A percentile compares a stretch with the other conserved stretches of the same genome.
Conservation (phyloP, 2,113 vertebrate genomes). For the Noturus placidus region DNA sequence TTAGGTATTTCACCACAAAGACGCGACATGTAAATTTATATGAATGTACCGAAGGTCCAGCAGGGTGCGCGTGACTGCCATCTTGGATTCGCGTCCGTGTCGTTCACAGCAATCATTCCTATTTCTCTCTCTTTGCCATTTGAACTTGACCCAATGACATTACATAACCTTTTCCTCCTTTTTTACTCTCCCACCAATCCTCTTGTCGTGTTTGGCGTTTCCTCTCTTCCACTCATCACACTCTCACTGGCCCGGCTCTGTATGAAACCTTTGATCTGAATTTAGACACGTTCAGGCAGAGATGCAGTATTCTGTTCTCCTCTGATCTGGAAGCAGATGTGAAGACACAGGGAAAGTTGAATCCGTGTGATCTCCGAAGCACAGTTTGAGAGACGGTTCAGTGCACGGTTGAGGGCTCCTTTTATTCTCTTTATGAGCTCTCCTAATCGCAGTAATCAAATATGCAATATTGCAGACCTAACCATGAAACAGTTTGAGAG, state of each 20-base stretch:
- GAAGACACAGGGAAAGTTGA: neutral
- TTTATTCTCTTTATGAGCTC: slow-evolving; percentile 13
- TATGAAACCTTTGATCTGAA: neutral
- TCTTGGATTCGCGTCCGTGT: neutral
- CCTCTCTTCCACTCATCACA: too few relatives aligned
- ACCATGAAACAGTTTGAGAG: neutral
- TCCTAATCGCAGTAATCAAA: neutral
- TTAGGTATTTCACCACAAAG: neutral
- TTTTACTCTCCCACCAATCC: neutral
- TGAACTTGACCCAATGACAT: neutral
- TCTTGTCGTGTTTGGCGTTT: neutral
- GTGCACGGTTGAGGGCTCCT: neutral
- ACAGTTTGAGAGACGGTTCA: slow-evolving; percentile 30
- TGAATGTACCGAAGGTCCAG: neutral
- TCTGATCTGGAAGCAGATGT: neutral
- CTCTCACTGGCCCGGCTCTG: neutral
- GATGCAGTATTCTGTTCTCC: neutral
- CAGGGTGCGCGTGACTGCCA: neutral
- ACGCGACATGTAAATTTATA: neutral
- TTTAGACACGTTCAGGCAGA: neutral
- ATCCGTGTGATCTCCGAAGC: neutral
- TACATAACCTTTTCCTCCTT: too few relatives aligned
- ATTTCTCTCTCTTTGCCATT: neutral
- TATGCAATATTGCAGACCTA: neutral
- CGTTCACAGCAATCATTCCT: neutral